phyloP scores from a whole-genome alignment of 1,140 invertebrate species.

The Antheraea pernyi region DNA sequence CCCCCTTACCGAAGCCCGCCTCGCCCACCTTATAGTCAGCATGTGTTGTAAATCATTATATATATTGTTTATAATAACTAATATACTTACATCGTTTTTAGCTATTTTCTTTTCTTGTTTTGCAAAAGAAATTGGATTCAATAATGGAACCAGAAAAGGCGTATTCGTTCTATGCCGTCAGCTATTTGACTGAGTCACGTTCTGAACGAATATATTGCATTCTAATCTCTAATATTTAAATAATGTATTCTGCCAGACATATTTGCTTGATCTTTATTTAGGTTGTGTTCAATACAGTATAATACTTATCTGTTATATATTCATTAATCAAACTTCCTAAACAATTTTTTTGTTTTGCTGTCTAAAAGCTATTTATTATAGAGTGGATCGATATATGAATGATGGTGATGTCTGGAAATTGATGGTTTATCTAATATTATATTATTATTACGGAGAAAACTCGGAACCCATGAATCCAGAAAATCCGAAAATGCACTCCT shows the following conservation, averaged over 20 bases:
- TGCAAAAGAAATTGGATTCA: not conserved
- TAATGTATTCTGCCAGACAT: not conserved
- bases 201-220: not conserved
- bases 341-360: no score
- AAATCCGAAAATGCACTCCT: no score
- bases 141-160: not conserved
- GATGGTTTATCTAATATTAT: no score
- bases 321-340: no score
- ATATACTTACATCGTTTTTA: not conserved
- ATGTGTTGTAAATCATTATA: not conserved
- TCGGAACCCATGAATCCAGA: no score
- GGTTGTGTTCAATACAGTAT: no score
- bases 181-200: not conserved
- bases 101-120: not conserved
- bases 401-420: no score
- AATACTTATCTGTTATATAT: no score
- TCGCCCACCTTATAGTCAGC: not conserved
- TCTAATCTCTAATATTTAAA: not conserved
- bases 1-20: not conserved
- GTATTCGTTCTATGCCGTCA: not conserved
- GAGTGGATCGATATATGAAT: no score
- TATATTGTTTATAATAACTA: constrained; percentile 2
- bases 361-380: no score
- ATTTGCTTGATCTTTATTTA: not conserved
- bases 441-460: no score